Percentiles rank a stretch among this genome's conserved stretches.
phyloP scores from a whole-genome alignment of 2,113 vertebrate genomes.

The Tachuris rubrigastra region DNA sequence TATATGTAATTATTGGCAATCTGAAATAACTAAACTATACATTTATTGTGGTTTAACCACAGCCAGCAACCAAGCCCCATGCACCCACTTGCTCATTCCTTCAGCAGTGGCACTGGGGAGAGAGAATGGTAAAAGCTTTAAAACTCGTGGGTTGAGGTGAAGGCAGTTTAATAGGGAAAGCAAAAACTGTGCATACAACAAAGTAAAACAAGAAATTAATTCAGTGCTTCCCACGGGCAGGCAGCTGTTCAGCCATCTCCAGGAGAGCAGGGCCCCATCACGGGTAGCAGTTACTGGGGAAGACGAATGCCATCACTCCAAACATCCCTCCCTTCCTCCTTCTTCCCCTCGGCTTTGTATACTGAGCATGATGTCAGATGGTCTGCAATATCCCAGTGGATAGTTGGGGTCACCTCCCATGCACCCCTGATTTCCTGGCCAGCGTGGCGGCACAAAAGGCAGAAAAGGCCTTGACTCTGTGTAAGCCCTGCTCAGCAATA shows the following conservation, averaged over 20 bases:
- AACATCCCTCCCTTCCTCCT: neutral
- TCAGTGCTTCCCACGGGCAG: neutral
- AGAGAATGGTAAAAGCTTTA: neutral
- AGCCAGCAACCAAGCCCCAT: neutral
- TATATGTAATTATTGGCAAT: neutral
- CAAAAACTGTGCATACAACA: neutral
- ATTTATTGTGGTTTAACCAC: neutral
- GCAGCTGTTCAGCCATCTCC: neutral
- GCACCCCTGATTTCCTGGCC: neutral
- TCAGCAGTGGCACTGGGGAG: neutral
- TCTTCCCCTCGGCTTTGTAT: accelerated
- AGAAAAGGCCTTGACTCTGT: neutral
- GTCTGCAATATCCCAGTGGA: neutral
- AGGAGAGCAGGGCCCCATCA: neutral
- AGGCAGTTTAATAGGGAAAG: neutral
- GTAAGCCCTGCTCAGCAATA: neutral
- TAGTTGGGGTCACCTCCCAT: neutral
- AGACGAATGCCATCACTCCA: accelerated
- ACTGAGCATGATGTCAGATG: accelerated
- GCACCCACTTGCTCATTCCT: accelerated
- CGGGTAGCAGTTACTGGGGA: neutral
- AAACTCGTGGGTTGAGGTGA: neutral
- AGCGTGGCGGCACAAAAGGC: neutral
- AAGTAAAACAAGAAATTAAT: neutral
- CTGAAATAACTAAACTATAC: neutral